Conservation (phyloP, 2,113 vertebrate species). For the Thomomys bottae region DNA sequence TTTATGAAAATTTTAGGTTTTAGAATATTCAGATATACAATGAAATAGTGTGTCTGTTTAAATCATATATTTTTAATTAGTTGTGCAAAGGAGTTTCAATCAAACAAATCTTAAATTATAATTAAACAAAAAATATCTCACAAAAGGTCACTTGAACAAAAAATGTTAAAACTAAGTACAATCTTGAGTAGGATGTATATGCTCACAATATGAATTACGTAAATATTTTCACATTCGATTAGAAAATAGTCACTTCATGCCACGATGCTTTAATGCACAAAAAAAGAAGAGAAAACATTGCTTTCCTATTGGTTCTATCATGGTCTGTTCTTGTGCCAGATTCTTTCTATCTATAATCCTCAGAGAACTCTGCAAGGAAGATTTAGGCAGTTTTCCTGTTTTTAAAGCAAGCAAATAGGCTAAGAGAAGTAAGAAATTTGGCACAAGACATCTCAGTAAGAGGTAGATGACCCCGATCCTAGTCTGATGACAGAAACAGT, state of each 20-base stretch:
- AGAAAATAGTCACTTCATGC: constrained; percentile 3
- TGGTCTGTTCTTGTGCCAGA: neutral
- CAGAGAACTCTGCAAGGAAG: constrained; percentile 34
- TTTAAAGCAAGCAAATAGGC: constrained; percentile 7
- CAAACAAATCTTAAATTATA: neutral
- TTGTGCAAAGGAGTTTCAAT: no score
- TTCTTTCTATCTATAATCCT: neutral
- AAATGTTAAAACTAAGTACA: neutral
- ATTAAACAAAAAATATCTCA: constrained; percentile 31
- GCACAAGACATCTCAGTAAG: neutral
- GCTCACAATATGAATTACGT: neutral
- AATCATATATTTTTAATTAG: neutral
- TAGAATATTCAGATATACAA: neutral
- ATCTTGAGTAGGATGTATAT: no score
- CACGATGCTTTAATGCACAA: neutral
- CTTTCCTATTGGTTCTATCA: neutral
- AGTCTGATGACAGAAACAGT: neutral
- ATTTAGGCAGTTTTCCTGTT: neutral
- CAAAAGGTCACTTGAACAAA: neutral
- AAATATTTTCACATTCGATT: neutral
- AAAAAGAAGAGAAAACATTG: neutral
- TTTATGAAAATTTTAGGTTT: neutral
- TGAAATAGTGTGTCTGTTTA: neutral
- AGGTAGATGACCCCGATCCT: neutral
- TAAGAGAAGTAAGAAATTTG: neutral